Base-by-base conservation (phyloP, 2,888 invertebrate species). In the Eupithecia tripunctaria region DNA sequence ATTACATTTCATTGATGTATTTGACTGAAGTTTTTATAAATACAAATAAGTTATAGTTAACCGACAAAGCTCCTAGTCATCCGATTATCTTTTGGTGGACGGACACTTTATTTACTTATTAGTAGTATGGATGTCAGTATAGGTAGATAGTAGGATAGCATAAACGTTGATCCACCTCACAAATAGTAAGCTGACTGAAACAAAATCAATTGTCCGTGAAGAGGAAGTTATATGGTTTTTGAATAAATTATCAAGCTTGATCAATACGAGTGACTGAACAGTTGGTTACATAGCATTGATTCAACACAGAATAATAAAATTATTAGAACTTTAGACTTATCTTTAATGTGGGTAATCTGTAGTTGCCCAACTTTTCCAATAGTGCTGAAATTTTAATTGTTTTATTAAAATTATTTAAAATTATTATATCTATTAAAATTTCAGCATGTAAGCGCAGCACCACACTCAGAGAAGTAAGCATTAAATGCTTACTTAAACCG, bases 191-290 rank as follows among this genome's bases (percentile, higher is more conserved):
- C 36, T 32, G 32, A 36, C 62, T 56, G 41, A 75, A 76, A 70
- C 70, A 70, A 74, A 74, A 70, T 65, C 75, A 75, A 56, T 51
- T 36, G 70, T 12, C 73, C 59, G 6, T 67, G 63, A 59, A 64
- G 59, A 73, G 70, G 70, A 67, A 56, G 64, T 64, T 14, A 66
- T 64, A 65, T 70, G 70, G 21, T 41, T 68, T 60, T 60, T 27
- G 66, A 74, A 74, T 74, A 71, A 68, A 66, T 74, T 71, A 74
- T 36, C 14, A 8, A 47, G 63, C 64, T 70, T 70, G 67, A 70
- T 70, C 70, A 70, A 73, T 70, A 70, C 32, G 2, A n/a, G 29
- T 1, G 10, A 8, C 29, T 18, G 18, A 29, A n/a, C 62, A 62
- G 29, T 32, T 62, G 62, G 62, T 62, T 8, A 29, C 18, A 8